Base-by-base conservation (phyloP, 2,888 invertebrate genomes). In the Pheosia tremula region DNA sequence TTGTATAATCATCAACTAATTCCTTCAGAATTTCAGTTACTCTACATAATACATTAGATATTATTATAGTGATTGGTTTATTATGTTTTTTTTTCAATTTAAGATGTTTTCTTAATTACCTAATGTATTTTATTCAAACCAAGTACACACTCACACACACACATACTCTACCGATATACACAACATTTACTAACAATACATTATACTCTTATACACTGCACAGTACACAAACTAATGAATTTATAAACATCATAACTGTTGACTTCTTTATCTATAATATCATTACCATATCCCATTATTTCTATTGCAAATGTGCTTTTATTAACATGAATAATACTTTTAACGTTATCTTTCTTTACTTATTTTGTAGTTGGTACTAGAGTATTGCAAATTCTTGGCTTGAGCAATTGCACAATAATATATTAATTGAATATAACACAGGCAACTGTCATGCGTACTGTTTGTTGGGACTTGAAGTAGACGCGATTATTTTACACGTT, bases 381-480 rank as follows among this genome's bases (percentile, higher is more conserved):
- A 80, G 81, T 80, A 67, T 79, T 78, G 80, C 79, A 82, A 83
- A 78, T 75, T 82, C 77, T 84, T 81, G 79, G 92, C 92, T 93
- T 91, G 74, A 85, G 91, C 93, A 82, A 84, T 75, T 81, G 91
- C 92, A 89, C 86, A 81, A 81, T 47, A 47, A 47, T 47, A 4
- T 7, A 47, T 80, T 90, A 89, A 88, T 82, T 24, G 24, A 74
- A 61, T 75, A 78, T 86, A 88, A 88, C 82, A 74, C 75, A 75
- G 82, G 92, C 91, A 86, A 93, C 93, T 93, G 93, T 92, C 85
- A 91, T 93, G 93, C 93, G 93, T 93, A 93, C 93, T 87, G 85
- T 87, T 86, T 86, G 78, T 84, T 79, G 82, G 77, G 82, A 79
- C 83, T 55, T 80, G 76, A 76, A 69, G 74, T 86, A 85, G 85